Percentiles rank a stretch among this genome's conserved stretches.
These are phyloP conservation scores for Drosophila lutescens DNA, from an alignment of 2,888 invertebrate species.

Conservation along the genomic window DNA sequence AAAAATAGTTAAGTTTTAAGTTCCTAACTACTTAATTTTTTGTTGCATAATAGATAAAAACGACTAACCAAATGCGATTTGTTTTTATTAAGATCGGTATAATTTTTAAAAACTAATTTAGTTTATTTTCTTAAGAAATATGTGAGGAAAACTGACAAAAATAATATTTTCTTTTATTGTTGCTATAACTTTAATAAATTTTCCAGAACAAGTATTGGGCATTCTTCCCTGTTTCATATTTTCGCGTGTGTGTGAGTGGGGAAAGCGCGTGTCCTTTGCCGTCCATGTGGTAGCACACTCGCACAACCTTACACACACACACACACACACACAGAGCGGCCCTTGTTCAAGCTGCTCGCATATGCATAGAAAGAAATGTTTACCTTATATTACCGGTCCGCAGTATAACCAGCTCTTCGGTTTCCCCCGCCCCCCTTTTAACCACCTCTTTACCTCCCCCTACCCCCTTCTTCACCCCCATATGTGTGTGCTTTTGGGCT, in stretches of 20 bases:
- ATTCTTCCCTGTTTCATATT: background rate
- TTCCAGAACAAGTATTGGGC: too few relatives aligned
- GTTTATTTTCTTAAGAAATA: too few relatives aligned
- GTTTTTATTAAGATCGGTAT: too few relatives aligned
- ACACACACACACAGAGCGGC: constrained; percentile 20
- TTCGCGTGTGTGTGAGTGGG: constrained; percentile 24
- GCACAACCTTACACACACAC: constrained; percentile 15
- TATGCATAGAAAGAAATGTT: constrained; percentile 71
- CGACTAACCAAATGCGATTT: too few relatives aligned
- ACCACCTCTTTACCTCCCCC: background rate
- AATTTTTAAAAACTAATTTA: too few relatives aligned
- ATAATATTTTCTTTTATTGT: too few relatives aligned
- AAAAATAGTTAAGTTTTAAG: too few relatives aligned
- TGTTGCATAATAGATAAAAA: too few relatives aligned
- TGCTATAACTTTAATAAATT: too few relatives aligned
- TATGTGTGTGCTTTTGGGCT: constrained; percentile 18
- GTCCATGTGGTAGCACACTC: constrained; percentile 43
- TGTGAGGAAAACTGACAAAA: too few relatives aligned
- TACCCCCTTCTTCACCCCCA: background rate
- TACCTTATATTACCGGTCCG: constrained; percentile 70
- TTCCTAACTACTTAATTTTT: too few relatives aligned
- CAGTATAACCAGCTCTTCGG: constrained; percentile 23
- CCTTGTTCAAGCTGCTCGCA: constrained; percentile 28
- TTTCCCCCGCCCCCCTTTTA: background rate
- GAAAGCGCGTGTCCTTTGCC: constrained; percentile 47